Conservation (phyloP, 2,888 invertebrate species). For the Dromius quadrimaculatus region DNA sequence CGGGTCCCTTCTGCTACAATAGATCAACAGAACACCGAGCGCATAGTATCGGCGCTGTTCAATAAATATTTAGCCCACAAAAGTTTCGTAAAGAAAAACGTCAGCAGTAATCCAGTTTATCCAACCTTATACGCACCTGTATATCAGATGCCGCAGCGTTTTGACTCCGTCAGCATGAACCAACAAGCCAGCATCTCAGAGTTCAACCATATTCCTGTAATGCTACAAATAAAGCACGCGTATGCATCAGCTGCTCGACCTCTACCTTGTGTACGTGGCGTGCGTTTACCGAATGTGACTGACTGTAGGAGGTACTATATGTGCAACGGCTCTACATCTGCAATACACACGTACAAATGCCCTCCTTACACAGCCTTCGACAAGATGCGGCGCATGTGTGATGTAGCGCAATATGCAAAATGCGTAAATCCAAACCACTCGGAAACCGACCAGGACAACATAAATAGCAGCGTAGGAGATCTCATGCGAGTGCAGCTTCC, state of each 20-base stretch:
- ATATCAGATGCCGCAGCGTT: not conserved
- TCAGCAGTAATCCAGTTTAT: conserved; percentile 7
- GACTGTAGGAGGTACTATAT: conserved; percentile 54
- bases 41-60: conserved; percentile 53
- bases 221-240: conserved; percentile 18
- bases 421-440: conserved; percentile 41
- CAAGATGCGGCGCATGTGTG: conserved; percentile 53
- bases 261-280: conserved; percentile 32
- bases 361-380: conserved; percentile 54
- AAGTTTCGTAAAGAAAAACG: conserved; percentile 50
- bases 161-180: too few relatives aligned
- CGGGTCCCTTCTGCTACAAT: conserved; percentile 11
- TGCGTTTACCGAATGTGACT: conserved; percentile 53
- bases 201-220: conserved; percentile 1
- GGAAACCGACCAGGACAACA: not conserved
- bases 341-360: conserved; percentile 51
- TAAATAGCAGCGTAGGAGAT: not conserved
- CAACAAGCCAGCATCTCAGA: too few relatives aligned
- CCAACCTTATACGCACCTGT: not conserved
- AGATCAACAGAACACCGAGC: conserved; percentile 46
- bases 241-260: conserved; percentile 14
- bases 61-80: conserved; percentile 53
- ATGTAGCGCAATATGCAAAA: conserved; percentile 50
- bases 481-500: conserved; percentile 22
- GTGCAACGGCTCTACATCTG: conserved; percentile 48